phyloP scores from a whole-genome alignment of 2,888 invertebrate species.

The Morinoia aosen region DNA sequence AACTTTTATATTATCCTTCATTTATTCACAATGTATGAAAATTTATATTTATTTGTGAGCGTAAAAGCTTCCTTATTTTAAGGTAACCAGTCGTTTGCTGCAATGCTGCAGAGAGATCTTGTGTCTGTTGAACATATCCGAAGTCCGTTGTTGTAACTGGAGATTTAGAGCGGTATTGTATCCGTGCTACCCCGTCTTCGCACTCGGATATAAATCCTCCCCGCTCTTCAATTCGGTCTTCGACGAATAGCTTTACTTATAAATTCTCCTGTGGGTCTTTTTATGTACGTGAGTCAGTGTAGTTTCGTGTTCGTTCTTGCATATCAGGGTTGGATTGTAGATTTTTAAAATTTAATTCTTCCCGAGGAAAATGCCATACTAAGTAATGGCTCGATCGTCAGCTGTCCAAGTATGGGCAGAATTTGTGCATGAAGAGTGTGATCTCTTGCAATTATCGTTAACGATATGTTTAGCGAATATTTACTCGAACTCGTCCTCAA shows the following conservation, averaged over 20 bases:
- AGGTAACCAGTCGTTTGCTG: background rate
- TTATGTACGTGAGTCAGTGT: background rate
- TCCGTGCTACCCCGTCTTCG: too few species aligned
- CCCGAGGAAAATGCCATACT: too few species aligned
- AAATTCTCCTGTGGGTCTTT: background rate
- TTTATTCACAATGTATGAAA: background rate
- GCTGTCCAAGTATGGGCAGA: background rate
- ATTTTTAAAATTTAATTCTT: background rate
- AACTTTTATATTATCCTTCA: background rate
- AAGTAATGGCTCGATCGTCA: background rate
- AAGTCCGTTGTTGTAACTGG: background rate
- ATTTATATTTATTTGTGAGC: background rate
- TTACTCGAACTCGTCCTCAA: background rate
- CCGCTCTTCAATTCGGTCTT: background rate
- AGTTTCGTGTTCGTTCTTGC: background rate
- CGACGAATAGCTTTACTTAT: background rate
- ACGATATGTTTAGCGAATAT: background rate
- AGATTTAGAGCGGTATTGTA: too few species aligned
- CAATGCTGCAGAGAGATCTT: background rate
- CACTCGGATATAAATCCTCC: too few species aligned
- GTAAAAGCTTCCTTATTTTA: background rate
- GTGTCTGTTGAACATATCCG: background rate
- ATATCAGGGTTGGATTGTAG: background rate
- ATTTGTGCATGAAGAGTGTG: background rate
- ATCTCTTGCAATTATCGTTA: background rate